phyloP scores from a whole-genome alignment of 2,113 vertebrate species.

The Chaetorhynchus papuensis region DNA sequence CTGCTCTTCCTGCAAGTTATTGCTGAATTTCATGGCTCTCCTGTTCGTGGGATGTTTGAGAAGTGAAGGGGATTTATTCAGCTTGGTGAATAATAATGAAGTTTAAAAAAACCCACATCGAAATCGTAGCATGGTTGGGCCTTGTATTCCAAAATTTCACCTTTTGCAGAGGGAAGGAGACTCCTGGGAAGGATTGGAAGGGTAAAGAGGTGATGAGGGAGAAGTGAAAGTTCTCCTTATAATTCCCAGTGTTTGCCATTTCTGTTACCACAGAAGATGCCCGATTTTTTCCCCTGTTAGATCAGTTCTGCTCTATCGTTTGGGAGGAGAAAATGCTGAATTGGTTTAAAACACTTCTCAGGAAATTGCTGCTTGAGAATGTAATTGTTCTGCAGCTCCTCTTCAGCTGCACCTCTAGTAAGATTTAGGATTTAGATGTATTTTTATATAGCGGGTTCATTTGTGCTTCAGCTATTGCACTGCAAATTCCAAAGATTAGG shows the following conservation, averaged over 20 bases:
- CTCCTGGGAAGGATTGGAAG: not conserved
- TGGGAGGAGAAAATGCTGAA: not conserved
- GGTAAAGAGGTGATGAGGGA: not conserved
- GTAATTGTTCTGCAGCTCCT: not conserved
- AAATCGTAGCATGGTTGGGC: not conserved
- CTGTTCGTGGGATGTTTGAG: not conserved
- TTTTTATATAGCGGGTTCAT: not conserved
- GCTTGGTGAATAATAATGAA: not conserved
- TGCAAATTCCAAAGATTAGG: not conserved
- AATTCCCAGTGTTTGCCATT: not conserved
- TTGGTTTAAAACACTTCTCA: not conserved
- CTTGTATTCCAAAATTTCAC: not conserved
- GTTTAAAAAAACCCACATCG: rapidly evolving
- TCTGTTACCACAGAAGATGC: not conserved
- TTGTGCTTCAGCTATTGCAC: not conserved
- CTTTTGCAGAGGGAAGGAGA: not conserved
- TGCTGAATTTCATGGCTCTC: not conserved
- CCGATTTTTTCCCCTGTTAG: not conserved
- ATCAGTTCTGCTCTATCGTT: not conserved
- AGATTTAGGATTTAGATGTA: not conserved
- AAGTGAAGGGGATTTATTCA: not conserved
- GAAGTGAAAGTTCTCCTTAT: not conserved
- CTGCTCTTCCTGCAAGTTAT: not conserved
- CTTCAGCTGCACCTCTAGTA: not conserved
- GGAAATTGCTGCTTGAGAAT: not conserved